Evolutionary conservation across 2,797 vertebrate genomes (phyloP), one percentile per base, ranked within the genome.

Genomic region (Columba guinea): DNA sequence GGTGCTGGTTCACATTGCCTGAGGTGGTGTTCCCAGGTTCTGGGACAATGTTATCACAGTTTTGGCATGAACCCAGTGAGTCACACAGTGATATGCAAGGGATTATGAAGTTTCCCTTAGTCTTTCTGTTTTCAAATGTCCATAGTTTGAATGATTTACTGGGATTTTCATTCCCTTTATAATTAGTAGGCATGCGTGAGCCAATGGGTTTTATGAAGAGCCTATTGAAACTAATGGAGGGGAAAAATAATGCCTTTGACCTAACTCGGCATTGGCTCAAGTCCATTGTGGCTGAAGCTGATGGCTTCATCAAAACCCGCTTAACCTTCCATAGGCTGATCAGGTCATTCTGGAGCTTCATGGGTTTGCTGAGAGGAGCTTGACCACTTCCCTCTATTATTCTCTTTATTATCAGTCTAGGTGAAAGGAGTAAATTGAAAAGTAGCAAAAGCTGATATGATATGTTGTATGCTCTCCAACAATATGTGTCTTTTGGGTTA

Each of bases 221-320:
- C 64, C 84, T 63, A 39, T 52, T 94, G 94, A 92, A 94, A 27
- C 41, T 96, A 96, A 94, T 92, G 65, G 67, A 94, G 77, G 39
- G 51, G 13, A 27, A 48, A 92, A 75, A 88, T 52, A 71, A 41
- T 83, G 73, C 55, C 75, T 89, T 92, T 94, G 90, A 87, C 90
- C 79, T 95, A 64, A 93, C 94, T 92, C 95, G 95, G 93, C 92
- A 55, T 90, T 78, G 86, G 9, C 93, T 95, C 88, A 93, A 90
- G n/a, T 34, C 73, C 62, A 86, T 69, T 80, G 74, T 82, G 80
- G 74, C 52, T 91, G 58, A 73, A 84, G 53, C 65, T 95, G 89
- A 89, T 93, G 79, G 87, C 88, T 94, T 95, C 92, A 95, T 96
- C 93, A 91, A 94, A 96, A 96, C 81, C 67, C 55, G 94, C 82